These are phyloP conservation scores for Hirudinaria manillensis DNA, from an alignment of 2,888 invertebrate species.

Conservation along the genomic window DNA sequence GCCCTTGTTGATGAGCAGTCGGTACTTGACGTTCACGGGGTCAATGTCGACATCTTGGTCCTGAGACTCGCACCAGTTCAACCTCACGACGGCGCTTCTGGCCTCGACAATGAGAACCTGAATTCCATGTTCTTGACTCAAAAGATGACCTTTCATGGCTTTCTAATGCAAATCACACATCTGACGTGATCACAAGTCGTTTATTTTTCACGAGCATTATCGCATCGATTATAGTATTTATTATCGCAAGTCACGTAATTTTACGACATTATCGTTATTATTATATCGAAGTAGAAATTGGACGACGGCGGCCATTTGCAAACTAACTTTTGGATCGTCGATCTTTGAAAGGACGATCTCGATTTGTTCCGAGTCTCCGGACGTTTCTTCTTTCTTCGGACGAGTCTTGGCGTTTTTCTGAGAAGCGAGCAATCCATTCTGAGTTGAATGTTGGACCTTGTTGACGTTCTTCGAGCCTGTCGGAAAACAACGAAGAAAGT, in stretches of 20 bases:
- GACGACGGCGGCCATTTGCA: background rate
- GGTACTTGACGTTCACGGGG: conserved; percentile 1
- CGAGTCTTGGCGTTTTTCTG: background rate
- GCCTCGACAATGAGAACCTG: conserved; percentile 9
- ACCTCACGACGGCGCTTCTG: conserved; percentile 6
- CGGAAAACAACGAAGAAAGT: too few species aligned
- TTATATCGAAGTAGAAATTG: too few species aligned
- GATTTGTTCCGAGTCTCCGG: background rate
- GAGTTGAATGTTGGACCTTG: background rate
- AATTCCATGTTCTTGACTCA: too few species aligned
- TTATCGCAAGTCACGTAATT: too few species aligned
- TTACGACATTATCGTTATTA: too few species aligned
- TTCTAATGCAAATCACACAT: too few species aligned
- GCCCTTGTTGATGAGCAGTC: conserved; percentile 3
- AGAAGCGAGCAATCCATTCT: background rate
- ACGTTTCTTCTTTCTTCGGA: background rate
- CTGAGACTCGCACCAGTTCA: conserved; percentile 14
- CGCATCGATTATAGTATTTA: too few species aligned
- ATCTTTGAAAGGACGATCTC: conserved; percentile 6
- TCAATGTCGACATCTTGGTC: conserved; percentile 3
- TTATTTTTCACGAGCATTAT: too few species aligned
- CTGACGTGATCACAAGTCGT: too few species aligned
- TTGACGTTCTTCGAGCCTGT: too few species aligned
- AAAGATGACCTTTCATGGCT: too few species aligned
- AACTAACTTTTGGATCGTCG: conserved; percentile 9